Conservation (phyloP, 2,797 vertebrate species). For the Alectoris magna region DNA sequence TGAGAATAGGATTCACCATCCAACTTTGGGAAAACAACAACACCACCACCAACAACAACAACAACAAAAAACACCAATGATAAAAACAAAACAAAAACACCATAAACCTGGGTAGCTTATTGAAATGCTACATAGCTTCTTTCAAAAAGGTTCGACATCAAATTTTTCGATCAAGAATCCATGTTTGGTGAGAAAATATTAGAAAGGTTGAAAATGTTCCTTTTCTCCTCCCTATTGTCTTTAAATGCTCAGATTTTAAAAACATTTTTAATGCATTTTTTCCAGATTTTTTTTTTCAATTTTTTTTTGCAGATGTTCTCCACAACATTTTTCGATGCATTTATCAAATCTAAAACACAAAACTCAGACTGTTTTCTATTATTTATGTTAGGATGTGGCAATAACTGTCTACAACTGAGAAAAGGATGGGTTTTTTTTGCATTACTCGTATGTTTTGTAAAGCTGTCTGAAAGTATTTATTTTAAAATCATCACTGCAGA, state of each 20-base stretch:
- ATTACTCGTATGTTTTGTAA: slow-evolving; percentile 30
- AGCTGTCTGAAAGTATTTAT: slow-evolving; percentile 41
- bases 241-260: not conserved
- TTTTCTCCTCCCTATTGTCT: accelerated
- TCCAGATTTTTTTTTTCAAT: not conserved
- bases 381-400: slow-evolving; percentile 3
- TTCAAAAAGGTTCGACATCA: not conserved
- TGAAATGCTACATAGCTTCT: not conserved
- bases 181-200: not conserved
- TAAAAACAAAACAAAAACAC: not conserved
- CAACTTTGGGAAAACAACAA: not conserved
- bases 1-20: not conserved
- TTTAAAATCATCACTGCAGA: slow-evolving; percentile 28
- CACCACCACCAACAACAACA: not conserved
- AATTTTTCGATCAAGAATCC: not conserved
- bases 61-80: not conserved
- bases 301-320: not conserved
- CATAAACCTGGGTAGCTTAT: not conserved
- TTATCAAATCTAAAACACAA: not conserved
- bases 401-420: not conserved
- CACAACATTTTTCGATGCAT: not conserved
- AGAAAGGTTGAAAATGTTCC: not conserved
- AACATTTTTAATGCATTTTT: not conserved
- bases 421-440: slow-evolving; percentile 6
- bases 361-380: slow-evolving; percentile 11